Conservation (phyloP, 2,888 invertebrate species). For the Oasisia sp. region DNA sequence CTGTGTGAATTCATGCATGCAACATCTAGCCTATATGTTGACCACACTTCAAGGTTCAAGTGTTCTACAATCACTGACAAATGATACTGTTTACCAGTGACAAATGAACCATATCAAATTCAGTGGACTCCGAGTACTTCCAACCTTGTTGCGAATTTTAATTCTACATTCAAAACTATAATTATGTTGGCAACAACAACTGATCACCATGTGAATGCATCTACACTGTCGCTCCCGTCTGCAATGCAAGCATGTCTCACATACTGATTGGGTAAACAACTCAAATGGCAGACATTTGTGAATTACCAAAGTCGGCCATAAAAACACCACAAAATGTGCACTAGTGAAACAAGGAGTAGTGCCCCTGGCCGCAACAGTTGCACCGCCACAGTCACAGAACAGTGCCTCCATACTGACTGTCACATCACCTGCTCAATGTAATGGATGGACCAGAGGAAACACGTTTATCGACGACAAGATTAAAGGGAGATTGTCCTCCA, state of each 20-base stretch:
- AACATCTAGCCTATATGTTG: background rate
- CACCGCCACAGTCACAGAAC: background rate
- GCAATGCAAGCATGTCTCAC: background rate
- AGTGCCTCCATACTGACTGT: background rate
- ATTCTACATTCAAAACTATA: no score
- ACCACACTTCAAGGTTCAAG: background rate
- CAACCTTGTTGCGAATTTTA: no score
- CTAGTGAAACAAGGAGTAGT: background rate
- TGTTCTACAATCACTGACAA: background rate
- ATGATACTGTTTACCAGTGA: no score
- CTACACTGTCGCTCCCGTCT: background rate
- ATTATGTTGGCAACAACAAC: background rate
- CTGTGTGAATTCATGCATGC: no score
- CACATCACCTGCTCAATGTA: background rate
- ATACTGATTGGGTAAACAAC: background rate
- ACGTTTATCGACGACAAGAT: background rate
- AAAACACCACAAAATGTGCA: slow-evolving; percentile 6
- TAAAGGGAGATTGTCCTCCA: no score
- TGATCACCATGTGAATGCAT: background rate
- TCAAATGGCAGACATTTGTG: background rate
- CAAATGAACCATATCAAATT: no score
- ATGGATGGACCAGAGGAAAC: background rate
- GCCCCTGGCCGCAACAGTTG: background rate
- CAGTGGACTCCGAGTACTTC: no score
- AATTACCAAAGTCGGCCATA: background rate